These are phyloP conservation scores for Monoplex corrugatus DNA, from an alignment of 2,888 invertebrate genomes.

Conservation along the genomic window DNA sequence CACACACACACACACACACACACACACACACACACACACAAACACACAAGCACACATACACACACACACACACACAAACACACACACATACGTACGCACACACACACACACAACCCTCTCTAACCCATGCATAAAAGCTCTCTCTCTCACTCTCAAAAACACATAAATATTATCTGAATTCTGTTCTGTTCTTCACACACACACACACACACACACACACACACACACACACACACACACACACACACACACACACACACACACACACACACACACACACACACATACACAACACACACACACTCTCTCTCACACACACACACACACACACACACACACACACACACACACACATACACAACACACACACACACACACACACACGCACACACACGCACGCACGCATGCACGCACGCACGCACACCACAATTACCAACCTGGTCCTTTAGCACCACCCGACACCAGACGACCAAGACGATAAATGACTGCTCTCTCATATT, in stretches of 20 bases:
- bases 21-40: constrained; percentile 2
- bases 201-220: not conserved
- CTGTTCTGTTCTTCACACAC: not conserved
- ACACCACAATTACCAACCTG: constrained; percentile 87
- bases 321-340: constrained; percentile 22
- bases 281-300: not conserved
- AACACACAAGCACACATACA: not conserved
- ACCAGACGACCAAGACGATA: constrained; percentile 94
- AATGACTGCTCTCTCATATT: not conserved
- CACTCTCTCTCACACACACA: not conserved
- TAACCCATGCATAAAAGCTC: not conserved
- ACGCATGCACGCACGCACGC: no score
- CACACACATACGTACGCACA: not conserved
- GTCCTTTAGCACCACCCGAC: constrained; percentile 94
- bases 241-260: not conserved
- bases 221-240: not conserved
- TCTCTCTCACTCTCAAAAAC: not conserved
- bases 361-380: constrained; percentile 13
- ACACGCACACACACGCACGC: constrained; percentile 5
- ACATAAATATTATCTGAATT: not conserved
- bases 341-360: constrained; percentile 18
- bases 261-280: not conserved
- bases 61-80: not conserved
- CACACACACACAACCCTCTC: not conserved
- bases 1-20: not conserved